phyloP scores from a whole-genome alignment of 2,113 vertebrate genomes.

The Hylia prasina region DNA sequence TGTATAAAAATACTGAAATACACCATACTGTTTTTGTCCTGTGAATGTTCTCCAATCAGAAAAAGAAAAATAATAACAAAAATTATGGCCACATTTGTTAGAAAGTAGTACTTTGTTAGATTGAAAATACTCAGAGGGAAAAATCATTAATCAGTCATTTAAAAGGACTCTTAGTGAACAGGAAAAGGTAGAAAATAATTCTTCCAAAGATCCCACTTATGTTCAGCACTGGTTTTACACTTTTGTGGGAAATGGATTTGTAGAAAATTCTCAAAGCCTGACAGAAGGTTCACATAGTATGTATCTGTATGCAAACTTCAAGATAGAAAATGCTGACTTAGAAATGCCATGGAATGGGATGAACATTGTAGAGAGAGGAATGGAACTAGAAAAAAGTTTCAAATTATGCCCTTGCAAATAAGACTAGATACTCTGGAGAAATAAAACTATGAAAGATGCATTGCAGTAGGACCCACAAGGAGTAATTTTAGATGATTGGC shows the following conservation, averaged over 20 bases:
- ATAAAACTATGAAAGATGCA: too few species aligned
- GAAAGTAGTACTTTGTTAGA: background rate
- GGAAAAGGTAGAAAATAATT: background rate
- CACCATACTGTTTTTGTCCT: background rate
- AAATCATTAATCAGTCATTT: background rate
- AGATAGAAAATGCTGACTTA: too few species aligned
- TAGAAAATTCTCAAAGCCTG: too few species aligned
- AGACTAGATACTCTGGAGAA: too few species aligned
- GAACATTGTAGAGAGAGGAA: too few species aligned
- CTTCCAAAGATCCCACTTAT: background rate
- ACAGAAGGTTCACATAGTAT: too few species aligned
- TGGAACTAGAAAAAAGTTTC: too few species aligned
- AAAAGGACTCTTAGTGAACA: background rate
- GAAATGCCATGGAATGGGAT: too few species aligned
- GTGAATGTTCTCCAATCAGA: background rate
- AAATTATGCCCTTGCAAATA: too few species aligned
- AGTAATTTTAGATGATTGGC: too few species aligned
- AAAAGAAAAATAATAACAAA: background rate
- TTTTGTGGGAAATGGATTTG: background rate
- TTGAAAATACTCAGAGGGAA: background rate
- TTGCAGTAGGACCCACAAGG: too few species aligned
- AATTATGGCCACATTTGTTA: background rate
- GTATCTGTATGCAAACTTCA: too few species aligned
- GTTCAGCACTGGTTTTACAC: background rate
- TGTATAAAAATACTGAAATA: background rate